A percentile compares a stretch with the other conserved stretches of the same genome.
Conservation (phyloP, 2,888 invertebrate species). For the Petrophora chlorosata region DNA sequence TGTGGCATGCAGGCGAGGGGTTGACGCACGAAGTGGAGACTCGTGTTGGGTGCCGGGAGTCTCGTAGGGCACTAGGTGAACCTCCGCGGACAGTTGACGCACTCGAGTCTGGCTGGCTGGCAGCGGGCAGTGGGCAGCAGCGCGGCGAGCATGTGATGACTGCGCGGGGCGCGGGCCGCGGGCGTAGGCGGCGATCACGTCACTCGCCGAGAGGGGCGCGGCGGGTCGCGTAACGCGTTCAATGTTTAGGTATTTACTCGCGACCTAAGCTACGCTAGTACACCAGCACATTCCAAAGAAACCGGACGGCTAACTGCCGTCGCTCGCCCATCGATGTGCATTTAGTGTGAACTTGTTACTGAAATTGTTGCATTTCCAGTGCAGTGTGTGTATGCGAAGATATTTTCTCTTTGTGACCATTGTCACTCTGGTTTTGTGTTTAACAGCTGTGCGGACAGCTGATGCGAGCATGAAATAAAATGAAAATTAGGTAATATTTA, state of each 20-base stretch:
- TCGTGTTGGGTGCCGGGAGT: conserved; percentile 41
- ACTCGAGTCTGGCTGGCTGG: conserved; percentile 53
- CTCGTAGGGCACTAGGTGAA: conserved; percentile 45
- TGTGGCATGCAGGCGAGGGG: conserved; percentile 50
- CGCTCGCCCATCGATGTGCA: conserved; percentile 63
- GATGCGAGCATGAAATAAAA: conserved; percentile 79
- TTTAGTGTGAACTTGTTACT: conserved; percentile 67
- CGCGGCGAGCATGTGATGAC: conserved; percentile 61
- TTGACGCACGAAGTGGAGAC: conserved; percentile 59
- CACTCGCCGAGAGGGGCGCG: conserved; percentile 69
- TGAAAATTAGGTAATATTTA: conserved; percentile 76
- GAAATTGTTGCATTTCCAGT: conserved; percentile 61
- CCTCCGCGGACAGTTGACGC: conserved; percentile 61
- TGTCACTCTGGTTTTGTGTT: conserved; percentile 45
- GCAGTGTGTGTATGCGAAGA: conserved; percentile 59
- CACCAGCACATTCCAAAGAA: conserved; percentile 75
- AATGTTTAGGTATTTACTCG: conserved; percentile 76
- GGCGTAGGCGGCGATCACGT: conserved; percentile 56
- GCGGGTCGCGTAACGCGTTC: conserved; percentile 61
- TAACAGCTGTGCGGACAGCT: conserved; percentile 65
- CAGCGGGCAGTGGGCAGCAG: conserved; percentile 17
- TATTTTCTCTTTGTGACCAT: conserved; percentile 40
- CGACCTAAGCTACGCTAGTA: conserved; percentile 67
- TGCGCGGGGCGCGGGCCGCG: conserved; percentile 57
- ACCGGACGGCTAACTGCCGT: conserved; percentile 54